phyloP scores from a whole-genome alignment of 2,888 invertebrate genomes.

The Drymonia ruficornis region DNA sequence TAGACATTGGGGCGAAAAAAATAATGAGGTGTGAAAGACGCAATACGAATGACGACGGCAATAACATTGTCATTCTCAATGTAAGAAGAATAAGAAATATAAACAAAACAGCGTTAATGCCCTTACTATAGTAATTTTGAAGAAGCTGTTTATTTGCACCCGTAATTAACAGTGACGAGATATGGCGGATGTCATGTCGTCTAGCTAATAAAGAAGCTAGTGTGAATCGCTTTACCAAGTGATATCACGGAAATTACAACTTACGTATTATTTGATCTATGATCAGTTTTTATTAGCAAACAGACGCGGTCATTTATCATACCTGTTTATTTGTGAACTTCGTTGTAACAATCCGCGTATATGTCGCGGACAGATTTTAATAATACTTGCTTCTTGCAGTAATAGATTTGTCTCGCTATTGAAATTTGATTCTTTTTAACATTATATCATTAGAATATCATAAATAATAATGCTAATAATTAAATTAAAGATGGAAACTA shows the following conservation, averaged over 20 bases:
- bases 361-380: too few relatives aligned
- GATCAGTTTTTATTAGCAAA: background rate
- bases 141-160: background rate
- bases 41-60: background rate
- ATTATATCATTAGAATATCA: too few relatives aligned
- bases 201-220: conserved; percentile 19
- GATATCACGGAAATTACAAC: background rate
- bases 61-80: background rate
- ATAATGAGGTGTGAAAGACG: background rate
- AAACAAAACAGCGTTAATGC: background rate
- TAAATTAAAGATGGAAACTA: too few relatives aligned
- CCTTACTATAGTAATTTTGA: background rate
- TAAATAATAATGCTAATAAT: too few relatives aligned
- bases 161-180: background rate
- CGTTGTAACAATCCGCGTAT: background rate
- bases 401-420: too few relatives aligned
- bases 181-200: conserved; percentile 28
- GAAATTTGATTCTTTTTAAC: too few relatives aligned
- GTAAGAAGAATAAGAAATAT: background rate
- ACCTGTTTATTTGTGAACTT: background rate
- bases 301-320: background rate
- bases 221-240: conserved; percentile 15
- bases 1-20: background rate
- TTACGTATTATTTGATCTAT: background rate
- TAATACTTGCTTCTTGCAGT: too few relatives aligned